Evolutionary conservation across 2,113 vertebrate genomes (phyloP), one percentile per base, ranked within the genome.

Genomic region (Brachyistius frenatus): DNA sequence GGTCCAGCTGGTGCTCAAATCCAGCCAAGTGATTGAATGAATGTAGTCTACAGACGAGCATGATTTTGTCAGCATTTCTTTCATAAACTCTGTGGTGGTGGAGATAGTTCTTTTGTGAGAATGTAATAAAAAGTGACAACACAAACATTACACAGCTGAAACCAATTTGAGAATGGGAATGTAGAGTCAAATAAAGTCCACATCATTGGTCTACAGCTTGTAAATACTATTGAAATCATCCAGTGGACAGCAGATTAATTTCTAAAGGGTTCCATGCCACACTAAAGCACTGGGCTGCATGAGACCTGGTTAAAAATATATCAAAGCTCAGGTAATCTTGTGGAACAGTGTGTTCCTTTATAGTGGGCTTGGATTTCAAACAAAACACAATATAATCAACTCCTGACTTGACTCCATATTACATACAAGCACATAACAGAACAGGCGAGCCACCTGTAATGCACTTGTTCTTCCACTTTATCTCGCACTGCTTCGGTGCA

Each of bases 311-410:
- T 15, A 5, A 47, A 16, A 60, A 65, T 46, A 57, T 23, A 71
- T 49, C 15, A 50, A 50, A 57, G 15, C 5, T 23, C 35, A 36
- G 5, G 13, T 69, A 13, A 35, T 30, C 32, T n/a, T 7, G 8
- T 46, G 37, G 13, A 55, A 62, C 13, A 46, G 11, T n/a, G 31
- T 64, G 66, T 66, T 76, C 23, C 37, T 35, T 23, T 23, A 46
- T 50, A 8, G 0, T 56, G 6, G 2, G 1, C 9, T 32, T 37
- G 11, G 41, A 44, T 44, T 44, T 44, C 41, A 44, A 30, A 66
- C 16, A 39, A 41, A 44, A 49, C 5, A 33, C 8, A 74, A 44
- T 6, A 66, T 15, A 71, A 10, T 36, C 41, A 67, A 13, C 16
- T 10, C 33, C 23, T 61, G 49, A 58, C 2, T 41, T 31, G 11